Percentiles rank a stretch among this genome's conserved stretches.
Conservation (phyloP, 2,797 vertebrate genomes). For the Oceanodroma leucorhoa region DNA sequence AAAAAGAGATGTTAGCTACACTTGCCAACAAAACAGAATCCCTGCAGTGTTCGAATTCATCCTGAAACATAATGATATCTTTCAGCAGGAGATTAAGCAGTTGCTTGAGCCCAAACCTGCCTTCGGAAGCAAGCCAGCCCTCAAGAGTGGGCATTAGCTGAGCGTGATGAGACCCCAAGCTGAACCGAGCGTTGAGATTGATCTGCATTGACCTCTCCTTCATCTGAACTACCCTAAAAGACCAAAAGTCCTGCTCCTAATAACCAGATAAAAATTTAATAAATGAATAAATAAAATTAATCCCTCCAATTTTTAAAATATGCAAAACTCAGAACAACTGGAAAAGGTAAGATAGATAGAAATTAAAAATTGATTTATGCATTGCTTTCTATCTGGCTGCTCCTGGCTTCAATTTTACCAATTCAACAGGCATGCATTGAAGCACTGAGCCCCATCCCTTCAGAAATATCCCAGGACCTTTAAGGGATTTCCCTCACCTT, state of each 20-base stretch:
- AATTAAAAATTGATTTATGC: neutral
- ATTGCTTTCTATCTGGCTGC: neutral
- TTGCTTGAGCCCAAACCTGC: neutral
- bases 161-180: neutral
- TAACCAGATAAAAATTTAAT: neutral
- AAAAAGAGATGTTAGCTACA: neutral
- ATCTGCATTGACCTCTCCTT: neutral
- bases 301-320: neutral
- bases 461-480: neutral
- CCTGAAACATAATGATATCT: neutral
- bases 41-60: neutral
- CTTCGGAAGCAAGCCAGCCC: neutral
- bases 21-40: neutral
- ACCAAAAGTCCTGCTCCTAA: neutral
- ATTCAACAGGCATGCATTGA: neutral
- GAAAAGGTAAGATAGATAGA: neutral
- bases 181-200: neutral
- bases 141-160: neutral
- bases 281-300: neutral
- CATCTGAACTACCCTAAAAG: neutral
- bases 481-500: neutral
- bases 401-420: neutral
- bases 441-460: neutral
- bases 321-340: neutral
- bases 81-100: neutral